phyloP scores from a whole-genome alignment of 35 echinoderm and acorn worm genomes.

The Anneissia japonica region DNA sequence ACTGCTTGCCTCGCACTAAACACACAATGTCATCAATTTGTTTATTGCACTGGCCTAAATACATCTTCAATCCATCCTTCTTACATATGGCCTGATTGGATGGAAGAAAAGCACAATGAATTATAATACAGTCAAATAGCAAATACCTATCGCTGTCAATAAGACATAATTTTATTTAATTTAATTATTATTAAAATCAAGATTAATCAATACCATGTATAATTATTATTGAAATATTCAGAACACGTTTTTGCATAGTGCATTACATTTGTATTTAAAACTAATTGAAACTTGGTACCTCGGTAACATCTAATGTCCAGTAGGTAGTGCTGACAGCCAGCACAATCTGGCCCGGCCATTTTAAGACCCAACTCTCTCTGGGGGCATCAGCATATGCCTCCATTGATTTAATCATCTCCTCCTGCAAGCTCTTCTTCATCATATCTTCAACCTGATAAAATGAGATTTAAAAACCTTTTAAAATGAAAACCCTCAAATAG shows the following conservation, averaged over 20 bases:
- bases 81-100: conserved; percentile 59
- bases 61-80: conserved; percentile 75
- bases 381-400: conserved; percentile 68
- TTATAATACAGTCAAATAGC: no score
- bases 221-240: no score
- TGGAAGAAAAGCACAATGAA: neutral
- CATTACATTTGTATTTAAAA: no score
- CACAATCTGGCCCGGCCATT: conserved; percentile 81
- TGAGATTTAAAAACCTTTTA: no score
- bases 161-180: no score
- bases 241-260: no score
- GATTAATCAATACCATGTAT: no score
- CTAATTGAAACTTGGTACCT: conserved; percentile 53
- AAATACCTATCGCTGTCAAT: no score
- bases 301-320: conserved; percentile 87
- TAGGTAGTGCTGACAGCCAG: conserved; percentile 84
- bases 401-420: conserved; percentile 76
- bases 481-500: no score
- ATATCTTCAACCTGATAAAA: conserved; percentile 84
- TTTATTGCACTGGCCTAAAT: conserved; percentile 72
- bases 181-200: no score
- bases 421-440: conserved; percentile 80
- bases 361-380: conserved; percentile 69
- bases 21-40: conserved; percentile 95
- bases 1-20: conserved; percentile 77